These are phyloP conservation scores for Sigmodon hispidus DNA, from an alignment of 2,113 vertebrate genomes.

Conservation along the genomic window DNA sequence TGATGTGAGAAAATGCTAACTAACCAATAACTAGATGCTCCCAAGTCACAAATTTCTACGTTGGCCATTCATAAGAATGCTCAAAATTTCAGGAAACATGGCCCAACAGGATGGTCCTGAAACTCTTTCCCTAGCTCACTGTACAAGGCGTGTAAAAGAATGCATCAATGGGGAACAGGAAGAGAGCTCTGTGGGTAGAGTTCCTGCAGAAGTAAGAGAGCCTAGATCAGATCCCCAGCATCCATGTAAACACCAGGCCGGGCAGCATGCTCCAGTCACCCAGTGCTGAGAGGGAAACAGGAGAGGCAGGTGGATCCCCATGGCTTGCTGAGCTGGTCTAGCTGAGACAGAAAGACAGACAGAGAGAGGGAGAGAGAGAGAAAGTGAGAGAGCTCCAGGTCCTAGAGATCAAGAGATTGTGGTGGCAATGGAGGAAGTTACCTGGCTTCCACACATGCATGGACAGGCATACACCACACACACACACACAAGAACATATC, in stretches of 20 bases:
- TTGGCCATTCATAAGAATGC: neutral
- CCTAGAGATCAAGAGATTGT: neutral
- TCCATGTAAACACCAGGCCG: neutral
- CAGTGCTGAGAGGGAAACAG: neutral
- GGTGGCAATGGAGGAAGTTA: neutral
- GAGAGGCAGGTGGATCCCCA: neutral
- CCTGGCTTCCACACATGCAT: neutral
- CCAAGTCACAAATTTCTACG: neutral
- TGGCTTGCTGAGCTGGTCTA: rapidly evolving
- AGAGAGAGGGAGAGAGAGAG: no score
- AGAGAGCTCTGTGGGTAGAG: neutral
- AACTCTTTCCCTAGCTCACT: neutral
- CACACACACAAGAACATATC: neutral
- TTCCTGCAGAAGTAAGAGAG: no score
- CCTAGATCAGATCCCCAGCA: neutral
- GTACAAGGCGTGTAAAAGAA: neutral
- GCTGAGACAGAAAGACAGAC: neutral
- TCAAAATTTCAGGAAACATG: neutral
- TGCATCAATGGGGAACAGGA: neutral
- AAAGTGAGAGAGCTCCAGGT: neutral
- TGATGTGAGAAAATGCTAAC: neutral
- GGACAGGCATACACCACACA: neutral
- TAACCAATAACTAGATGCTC: neutral
- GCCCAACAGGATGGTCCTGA: neutral
- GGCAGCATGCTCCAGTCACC: neutral